These are phyloP conservation scores for Sussaba pulchella DNA, from an alignment of 2,888 invertebrate species.

Conservation along the genomic window DNA sequence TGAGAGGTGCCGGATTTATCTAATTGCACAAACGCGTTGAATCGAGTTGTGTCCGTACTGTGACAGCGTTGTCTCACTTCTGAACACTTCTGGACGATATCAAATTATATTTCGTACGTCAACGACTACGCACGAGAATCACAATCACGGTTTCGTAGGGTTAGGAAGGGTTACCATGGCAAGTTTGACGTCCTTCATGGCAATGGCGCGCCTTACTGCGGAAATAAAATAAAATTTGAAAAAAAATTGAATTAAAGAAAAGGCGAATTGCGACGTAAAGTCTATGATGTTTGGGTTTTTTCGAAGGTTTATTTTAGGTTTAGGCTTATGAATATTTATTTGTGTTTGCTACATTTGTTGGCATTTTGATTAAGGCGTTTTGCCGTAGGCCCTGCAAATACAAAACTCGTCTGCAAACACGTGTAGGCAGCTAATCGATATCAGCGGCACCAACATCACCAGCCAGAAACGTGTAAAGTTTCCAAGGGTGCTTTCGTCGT, in stretches of 20 bases:
- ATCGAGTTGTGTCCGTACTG: too few species aligned
- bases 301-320: too few species aligned
- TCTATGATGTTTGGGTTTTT: too few species aligned
- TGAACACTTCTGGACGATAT: too few species aligned
- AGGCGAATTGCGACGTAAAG: too few species aligned
- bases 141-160: slow-evolving; percentile 36
- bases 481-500: slow-evolving; percentile 3
- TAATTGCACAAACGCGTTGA: too few species aligned
- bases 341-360: too few species aligned
- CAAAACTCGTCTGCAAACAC: slow-evolving; percentile 47
- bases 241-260: too few species aligned
- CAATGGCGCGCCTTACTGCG: slow-evolving; percentile 7
- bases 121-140: slow-evolving; percentile 1
- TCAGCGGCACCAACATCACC: slow-evolving; percentile 7
- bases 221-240: background rate
- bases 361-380: too few species aligned
- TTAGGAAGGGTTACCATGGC: slow-evolving; percentile 75
- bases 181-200: slow-evolving; percentile 72
- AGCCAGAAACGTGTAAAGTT: slow-evolving; percentile 21
- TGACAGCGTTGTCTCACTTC: background rate
- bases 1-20: too few species aligned
- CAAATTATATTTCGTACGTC: slow-evolving; percentile 10
- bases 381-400: too few species aligned
- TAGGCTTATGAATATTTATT: too few species aligned
- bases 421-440: slow-evolving; percentile 56